Conservation (phyloP, 1,140 invertebrate species). For the Aphelinus atriplicis region DNA sequence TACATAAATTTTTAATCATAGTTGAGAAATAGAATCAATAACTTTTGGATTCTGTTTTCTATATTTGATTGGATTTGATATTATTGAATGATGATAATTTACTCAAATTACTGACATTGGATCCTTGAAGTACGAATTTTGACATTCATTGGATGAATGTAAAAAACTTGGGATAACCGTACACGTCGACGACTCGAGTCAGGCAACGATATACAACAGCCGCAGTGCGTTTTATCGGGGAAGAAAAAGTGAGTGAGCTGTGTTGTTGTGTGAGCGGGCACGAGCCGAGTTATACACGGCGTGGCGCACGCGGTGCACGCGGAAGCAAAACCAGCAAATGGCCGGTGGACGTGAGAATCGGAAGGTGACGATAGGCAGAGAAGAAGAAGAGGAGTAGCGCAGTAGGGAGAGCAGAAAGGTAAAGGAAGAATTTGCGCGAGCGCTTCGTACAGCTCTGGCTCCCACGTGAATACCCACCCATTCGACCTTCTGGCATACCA, state of each 20-base stretch:
- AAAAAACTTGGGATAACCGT: too few relatives aligned
- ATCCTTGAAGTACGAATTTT: too few relatives aligned
- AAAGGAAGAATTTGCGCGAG: slow-evolving; percentile 40
- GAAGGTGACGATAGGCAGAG: slow-evolving; percentile 36
- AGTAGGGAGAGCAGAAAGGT: slow-evolving; percentile 12
- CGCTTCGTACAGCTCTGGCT: slow-evolving; percentile 8
- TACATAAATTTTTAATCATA: too few relatives aligned
- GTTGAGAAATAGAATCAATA: too few relatives aligned
- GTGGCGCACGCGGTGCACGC: background rate
- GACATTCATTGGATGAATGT: too few relatives aligned
- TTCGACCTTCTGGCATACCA: slow-evolving; percentile 33
- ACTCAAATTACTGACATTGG: too few relatives aligned
- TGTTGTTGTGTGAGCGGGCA: too few relatives aligned
- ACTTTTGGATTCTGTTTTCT: too few relatives aligned
- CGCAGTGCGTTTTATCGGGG: background rate
- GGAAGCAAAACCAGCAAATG: slow-evolving; percentile 19
- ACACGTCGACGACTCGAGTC: too few relatives aligned
- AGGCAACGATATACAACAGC: slow-evolving; percentile 2
- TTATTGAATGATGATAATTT: too few relatives aligned
- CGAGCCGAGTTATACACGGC: too few relatives aligned
- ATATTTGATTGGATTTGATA: too few relatives aligned
- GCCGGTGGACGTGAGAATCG: slow-evolving; percentile 26
- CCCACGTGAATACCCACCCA: slow-evolving; percentile 38
- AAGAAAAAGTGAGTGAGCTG: background rate
- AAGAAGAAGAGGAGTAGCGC: background rate